phyloP scores from a whole-genome alignment of 2,113 vertebrate species.

The Pseudolaguvia tuberculata region DNA sequence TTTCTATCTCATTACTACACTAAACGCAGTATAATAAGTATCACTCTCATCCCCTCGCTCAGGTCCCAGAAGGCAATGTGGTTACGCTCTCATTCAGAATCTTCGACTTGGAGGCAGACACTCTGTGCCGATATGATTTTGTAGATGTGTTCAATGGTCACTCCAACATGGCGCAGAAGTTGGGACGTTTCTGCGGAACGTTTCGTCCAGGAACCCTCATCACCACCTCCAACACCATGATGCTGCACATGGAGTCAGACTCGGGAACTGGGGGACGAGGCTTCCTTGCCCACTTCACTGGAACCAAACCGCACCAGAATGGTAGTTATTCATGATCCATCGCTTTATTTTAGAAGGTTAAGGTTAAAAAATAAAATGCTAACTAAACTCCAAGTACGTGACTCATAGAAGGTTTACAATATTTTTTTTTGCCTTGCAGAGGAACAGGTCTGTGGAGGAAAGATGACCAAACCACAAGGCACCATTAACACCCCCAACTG shows the following conservation, averaged over 20 bases:
- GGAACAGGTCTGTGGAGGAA: conserved; percentile 71
- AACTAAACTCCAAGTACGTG: background rate
- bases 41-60: conserved; percentile 24
- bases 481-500: conserved; percentile 83
- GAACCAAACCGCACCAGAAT: conserved; percentile 64
- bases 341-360: background rate
- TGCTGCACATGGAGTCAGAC: conserved; percentile 79
- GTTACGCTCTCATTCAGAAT: conserved; percentile 79
- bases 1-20: too few relatives aligned
- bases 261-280: conserved; percentile 71
- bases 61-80: conserved; percentile 82
- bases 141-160: conserved; percentile 81
- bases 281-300: conserved; percentile 79
- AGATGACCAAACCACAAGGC: conserved; percentile 72
- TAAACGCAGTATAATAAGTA: too few relatives aligned
- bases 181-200: conserved; percentile 85
- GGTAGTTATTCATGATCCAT: conserved; percentile 54
- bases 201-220: conserved; percentile 80
- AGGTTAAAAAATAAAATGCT: background rate
- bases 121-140: conserved; percentile 79
- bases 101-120: conserved; percentile 82
- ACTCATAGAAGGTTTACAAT: background rate
- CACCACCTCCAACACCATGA: conserved; percentile 79
- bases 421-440: conserved; percentile 44
- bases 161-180: conserved; percentile 69